Evolutionary conservation across 2,888 invertebrate genomes (phyloP).

Genomic region (Heliothis peltigera): DNA sequence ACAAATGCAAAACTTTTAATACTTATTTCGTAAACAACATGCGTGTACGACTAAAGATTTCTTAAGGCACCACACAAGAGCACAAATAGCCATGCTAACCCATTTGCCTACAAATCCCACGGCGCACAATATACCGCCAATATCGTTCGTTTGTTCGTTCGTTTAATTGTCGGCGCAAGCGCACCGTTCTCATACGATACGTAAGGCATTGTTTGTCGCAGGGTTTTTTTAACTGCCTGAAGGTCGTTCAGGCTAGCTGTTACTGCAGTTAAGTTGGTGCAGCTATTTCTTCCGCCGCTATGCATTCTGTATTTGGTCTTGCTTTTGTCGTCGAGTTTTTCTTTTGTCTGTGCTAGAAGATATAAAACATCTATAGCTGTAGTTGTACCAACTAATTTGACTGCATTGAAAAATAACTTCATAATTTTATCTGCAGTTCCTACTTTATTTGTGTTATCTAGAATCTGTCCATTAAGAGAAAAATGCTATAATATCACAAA

Average conservation of each 20-base stretch:
- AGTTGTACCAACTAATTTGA: not conserved
- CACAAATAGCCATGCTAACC: conserved; percentile 47
- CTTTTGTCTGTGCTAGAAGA: not conserved
- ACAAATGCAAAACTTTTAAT: not conserved
- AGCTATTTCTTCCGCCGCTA: not conserved
- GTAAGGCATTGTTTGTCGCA: conserved; percentile 63
- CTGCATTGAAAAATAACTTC: not conserved
- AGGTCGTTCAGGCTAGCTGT: conserved; percentile 55
- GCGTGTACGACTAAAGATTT: conserved; percentile 11
- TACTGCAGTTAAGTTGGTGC: conserved; percentile 14
- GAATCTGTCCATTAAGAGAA: not conserved
- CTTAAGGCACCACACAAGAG: conserved; percentile 9
- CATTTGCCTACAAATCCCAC: conserved; percentile 59
- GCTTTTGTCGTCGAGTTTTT: not conserved
- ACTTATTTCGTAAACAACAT: not conserved
- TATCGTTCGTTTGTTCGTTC: conserved; percentile 59
- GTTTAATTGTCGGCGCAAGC: conserved; percentile 62
- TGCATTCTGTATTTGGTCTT: not conserved
- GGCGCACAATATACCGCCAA: conserved; percentile 50
- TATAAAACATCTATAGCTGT: not conserved
- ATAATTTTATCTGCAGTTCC: not conserved
- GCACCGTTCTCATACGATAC: conserved; percentile 71
- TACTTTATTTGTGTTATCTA: not conserved
- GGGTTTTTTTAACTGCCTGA: conserved; percentile 69
- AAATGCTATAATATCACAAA: conserved; percentile 19